Conservation (phyloP, 2,888 invertebrate species). For the Drosophila trichaetosa region DNA sequence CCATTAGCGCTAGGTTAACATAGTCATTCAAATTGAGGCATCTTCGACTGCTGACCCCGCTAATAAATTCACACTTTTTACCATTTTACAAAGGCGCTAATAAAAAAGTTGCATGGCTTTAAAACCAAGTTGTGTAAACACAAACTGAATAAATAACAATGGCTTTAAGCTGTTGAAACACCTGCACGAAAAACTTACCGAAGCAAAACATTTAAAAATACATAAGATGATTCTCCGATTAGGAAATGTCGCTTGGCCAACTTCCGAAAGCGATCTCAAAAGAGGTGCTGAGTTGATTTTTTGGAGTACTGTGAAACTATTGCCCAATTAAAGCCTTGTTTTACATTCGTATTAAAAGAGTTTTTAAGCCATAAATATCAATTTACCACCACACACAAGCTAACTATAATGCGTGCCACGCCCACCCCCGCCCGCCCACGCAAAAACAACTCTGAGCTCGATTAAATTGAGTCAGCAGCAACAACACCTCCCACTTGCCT, state of each 20-base stretch:
- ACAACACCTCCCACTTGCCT: constrained; percentile 21
- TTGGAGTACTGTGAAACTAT: not conserved
- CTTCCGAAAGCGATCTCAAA: constrained; percentile 67
- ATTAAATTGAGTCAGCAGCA: constrained; percentile 14
- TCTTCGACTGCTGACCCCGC: constrained; percentile 3
- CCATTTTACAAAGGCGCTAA: constrained; percentile 28
- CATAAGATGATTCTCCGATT: constrained; percentile 16
- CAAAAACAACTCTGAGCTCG: constrained; percentile 24
- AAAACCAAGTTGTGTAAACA: constrained; percentile 10
- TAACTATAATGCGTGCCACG: constrained; percentile 33
- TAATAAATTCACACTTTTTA: constrained; percentile 46
- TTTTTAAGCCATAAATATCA: constrained; percentile 53
- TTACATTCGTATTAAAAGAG: constrained; percentile 21
- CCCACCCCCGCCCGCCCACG: constrained; percentile 35
- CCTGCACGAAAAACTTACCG: constrained; percentile 26
- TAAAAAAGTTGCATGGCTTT: constrained; percentile 36
- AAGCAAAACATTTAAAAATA: constrained; percentile 36
- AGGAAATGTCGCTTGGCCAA: constrained; percentile 53
- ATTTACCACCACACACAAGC: constrained; percentile 29
- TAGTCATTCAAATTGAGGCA: constrained; percentile 1
- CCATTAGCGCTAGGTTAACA: constrained; percentile 29
- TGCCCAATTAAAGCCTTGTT: constrained; percentile 20
- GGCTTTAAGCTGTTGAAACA: constrained; percentile 10
- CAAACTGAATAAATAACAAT: constrained; percentile 41
- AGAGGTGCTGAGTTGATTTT: not conserved